These are phyloP conservation scores for Erythrocebus patas DNA, from an alignment of 2,113 vertebrate species.

Conservation along the genomic window DNA sequence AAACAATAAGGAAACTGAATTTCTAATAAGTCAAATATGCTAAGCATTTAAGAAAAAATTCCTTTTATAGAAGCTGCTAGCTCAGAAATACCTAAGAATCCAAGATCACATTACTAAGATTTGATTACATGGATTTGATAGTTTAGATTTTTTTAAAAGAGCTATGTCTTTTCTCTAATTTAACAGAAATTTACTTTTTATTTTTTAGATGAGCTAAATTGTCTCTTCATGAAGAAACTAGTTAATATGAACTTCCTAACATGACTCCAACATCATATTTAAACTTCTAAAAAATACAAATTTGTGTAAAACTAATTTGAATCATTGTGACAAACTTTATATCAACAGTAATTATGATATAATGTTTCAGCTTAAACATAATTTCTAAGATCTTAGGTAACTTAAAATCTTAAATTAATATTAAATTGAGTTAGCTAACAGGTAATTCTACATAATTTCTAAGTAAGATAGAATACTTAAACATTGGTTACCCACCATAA, in stretches of 20 bases:
- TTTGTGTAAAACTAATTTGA: background rate
- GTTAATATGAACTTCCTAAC: background rate
- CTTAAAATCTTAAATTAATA: background rate
- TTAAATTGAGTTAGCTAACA: background rate
- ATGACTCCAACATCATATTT: background rate
- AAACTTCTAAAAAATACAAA: background rate
- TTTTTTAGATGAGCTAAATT: background rate
- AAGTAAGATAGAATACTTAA: background rate
- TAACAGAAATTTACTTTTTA: background rate
- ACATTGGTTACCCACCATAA: background rate
- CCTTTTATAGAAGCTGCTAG: background rate
- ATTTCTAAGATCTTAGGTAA: background rate
- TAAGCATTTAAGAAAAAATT: background rate
- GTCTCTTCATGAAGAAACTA: background rate
- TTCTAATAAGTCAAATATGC: background rate
- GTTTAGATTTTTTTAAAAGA: background rate
- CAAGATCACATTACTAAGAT: background rate
- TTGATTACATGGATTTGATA: background rate
- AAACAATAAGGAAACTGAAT: background rate
- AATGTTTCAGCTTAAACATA: background rate
- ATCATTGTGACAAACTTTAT: background rate
- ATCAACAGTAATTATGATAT: background rate
- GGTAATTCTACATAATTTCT: background rate
- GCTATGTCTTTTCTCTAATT: background rate
- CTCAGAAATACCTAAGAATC: background rate